Conservation (phyloP, 2,888 invertebrate genomes). For the Drosophila pullipes region DNA sequence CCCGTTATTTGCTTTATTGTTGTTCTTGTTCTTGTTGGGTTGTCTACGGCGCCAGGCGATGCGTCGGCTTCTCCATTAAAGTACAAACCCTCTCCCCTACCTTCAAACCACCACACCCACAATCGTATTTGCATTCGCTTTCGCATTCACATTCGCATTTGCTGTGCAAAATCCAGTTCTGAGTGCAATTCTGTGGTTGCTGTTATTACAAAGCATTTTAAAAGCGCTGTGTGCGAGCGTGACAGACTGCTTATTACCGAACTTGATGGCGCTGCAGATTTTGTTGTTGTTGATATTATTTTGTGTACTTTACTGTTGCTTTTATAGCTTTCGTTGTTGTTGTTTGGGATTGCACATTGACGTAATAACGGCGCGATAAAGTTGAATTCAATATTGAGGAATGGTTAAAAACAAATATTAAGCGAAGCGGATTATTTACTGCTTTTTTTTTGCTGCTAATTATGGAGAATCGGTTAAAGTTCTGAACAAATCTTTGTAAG, state of each 20-base stretch:
- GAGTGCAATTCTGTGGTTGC: slow-evolving; percentile 24
- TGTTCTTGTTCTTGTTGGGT: slow-evolving; percentile 29
- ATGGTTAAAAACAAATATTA: slow-evolving; percentile 6
- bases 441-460: slow-evolving; percentile 14
- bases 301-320: slow-evolving; percentile 38
- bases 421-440: slow-evolving; percentile 10
- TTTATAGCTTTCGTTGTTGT: slow-evolving; percentile 14
- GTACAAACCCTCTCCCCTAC: neutral
- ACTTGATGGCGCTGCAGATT: slow-evolving; percentile 69
- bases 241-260: slow-evolving; percentile 68
- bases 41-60: slow-evolving; percentile 45
- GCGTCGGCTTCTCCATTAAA: slow-evolving; percentile 52
- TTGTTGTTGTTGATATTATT: slow-evolving; percentile 23
- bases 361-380: slow-evolving; percentile 60
- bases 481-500: neutral
- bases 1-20: slow-evolving; percentile 16
- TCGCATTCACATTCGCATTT: slow-evolving; percentile 28
- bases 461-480: neutral
- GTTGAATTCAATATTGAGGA: slow-evolving; percentile 21
- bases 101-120: neutral
- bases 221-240: slow-evolving; percentile 41
- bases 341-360: slow-evolving; percentile 58
- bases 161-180: slow-evolving; percentile 34
- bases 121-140: slow-evolving; percentile 28
- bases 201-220: slow-evolving; percentile 47